Conservation (phyloP, 1,140 invertebrate species). For the Dreissena polymorpha region DNA sequence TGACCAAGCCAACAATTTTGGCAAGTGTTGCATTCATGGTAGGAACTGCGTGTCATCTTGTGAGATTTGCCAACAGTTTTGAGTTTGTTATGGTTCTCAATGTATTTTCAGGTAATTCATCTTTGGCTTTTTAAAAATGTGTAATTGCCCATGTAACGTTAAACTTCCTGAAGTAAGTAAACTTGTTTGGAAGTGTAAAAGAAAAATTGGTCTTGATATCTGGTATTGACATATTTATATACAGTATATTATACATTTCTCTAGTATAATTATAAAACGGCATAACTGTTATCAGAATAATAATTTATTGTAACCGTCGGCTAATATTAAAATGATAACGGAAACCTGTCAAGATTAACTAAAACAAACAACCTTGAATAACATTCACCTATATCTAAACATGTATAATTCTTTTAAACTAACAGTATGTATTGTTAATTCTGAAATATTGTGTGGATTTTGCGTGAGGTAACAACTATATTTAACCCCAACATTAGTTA, state of each 20-base stretch:
- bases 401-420: not conserved
- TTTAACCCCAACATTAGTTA: too few species aligned
- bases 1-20: not conserved
- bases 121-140: not conserved
- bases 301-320: too few species aligned
- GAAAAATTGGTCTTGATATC: not conserved
- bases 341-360: not conserved
- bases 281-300: too few species aligned
- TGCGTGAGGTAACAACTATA: too few species aligned
- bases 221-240: not conserved
- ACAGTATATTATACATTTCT: not conserved
- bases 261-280: not conserved
- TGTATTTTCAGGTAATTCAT: not conserved
- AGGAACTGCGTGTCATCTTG: slow-evolving; percentile 11
- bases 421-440: not conserved
- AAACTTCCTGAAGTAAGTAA: not conserved
- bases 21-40: not conserved
- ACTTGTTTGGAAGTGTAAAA: not conserved
- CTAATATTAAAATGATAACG: not conserved
- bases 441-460: not conserved
- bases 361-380: not conserved
- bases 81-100: not conserved
- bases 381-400: not conserved
- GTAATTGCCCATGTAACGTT: not conserved
- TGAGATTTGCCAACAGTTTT: slow-evolving; percentile 8